Base-by-base conservation (phyloP, 2,113 vertebrate species). In the Catagonus wagneri region DNA sequence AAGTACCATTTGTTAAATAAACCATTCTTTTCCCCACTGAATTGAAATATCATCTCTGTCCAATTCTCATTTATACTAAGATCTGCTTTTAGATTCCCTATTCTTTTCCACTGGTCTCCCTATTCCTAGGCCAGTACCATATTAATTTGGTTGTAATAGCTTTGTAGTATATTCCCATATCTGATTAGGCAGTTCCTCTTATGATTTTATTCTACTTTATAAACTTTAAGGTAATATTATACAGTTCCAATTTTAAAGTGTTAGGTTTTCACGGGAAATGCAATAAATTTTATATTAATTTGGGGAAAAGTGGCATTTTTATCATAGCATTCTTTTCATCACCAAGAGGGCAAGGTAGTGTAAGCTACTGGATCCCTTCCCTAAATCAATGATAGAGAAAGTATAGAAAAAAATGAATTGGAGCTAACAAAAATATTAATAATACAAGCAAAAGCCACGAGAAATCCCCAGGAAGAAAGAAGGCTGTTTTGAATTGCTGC, bases 161-260 rank as follows among this genome's bases (percentile, higher is more conserved):
- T 90, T 81, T 76, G 54, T 20, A 52, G 32, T 22, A 39, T 54
- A 78, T 72, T 68, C 50, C 86, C 86, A 6, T 22, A 78, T 63
- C 69, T 96, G 61, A 3, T 65, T 78, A 86, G 29, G 19, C 68
- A 81, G 13, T 56, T 66, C 11, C 29, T 17, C 20, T 68, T 58
- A 32, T 80, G 17, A 6, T 90, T 92, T 93, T 92, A 80, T 54
- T 92, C 44, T 56, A 56, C 20, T 79, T 83, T n/a, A 50, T 54
- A 90, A 89, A 50, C 36, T 34, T 86, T 66, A 91, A 89, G 22
- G 58, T 83, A 69, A 92, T 69, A 92, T 90, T 92, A 85, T 66
- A 32, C 32, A 7, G 20, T 56, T 92, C 74, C 20, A 71, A 25
- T 39, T 72, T 94, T 61, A 27, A 95, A 91, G 29, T 58, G 20